These are phyloP conservation scores for Drosophila pandora DNA, from an alignment of 1,140 invertebrate genomes.

Conservation along the genomic window DNA sequence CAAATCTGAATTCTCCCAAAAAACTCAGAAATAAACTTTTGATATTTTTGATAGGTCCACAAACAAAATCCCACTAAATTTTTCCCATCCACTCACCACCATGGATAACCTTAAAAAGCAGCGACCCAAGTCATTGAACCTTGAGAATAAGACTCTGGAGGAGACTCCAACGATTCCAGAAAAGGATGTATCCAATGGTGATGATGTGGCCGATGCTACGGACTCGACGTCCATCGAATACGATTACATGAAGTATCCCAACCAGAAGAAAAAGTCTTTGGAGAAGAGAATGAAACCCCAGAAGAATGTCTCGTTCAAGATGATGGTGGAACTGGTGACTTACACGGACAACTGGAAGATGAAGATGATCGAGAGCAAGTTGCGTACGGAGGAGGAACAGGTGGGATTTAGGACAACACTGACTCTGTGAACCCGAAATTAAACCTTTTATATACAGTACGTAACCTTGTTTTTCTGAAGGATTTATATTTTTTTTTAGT, in stretches of 20 bases:
- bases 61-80: constrained; percentile 36
- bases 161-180: neutral
- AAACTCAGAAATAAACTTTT: constrained; percentile 19
- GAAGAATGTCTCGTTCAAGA: constrained; percentile 53
- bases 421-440: neutral
- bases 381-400: constrained; percentile 65
- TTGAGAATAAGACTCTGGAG: neutral
- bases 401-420: constrained; percentile 13
- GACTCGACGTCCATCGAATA: constrained; percentile 38
- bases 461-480: neutral
- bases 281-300: neutral
- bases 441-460: neutral
- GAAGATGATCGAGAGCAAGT: constrained; percentile 26
- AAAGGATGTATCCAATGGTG: neutral
- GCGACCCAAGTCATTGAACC: neutral
- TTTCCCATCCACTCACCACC: neutral
- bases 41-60: constrained; percentile 32
- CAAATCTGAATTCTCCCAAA: neutral
- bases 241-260: constrained; percentile 66
- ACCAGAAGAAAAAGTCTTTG: constrained; percentile 31
- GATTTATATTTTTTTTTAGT: neutral
- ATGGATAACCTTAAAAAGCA: constrained; percentile 12
- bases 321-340: constrained; percentile 55
- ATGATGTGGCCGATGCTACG: neutral
- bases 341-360: constrained; percentile 58